A percentile compares a stretch with the other conserved stretches of the same genome.
phyloP scores from a whole-genome alignment of 2,888 invertebrate species.

The Allophyes oxyacanthae region DNA sequence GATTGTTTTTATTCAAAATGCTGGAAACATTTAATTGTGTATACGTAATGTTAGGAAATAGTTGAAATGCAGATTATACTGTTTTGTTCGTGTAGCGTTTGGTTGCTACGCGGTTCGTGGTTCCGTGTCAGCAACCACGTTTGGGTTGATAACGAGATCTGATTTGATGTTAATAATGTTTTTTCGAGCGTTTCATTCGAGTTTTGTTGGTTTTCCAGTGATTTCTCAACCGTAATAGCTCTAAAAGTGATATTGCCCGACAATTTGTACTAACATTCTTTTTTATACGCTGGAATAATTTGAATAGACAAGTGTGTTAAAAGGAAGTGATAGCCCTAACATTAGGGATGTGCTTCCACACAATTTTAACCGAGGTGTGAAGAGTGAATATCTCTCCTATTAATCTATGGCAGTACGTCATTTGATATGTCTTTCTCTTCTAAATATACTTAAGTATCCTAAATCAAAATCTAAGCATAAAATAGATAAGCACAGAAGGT shows the following conservation, averaged over 20 bases:
- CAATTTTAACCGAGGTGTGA: slow-evolving; percentile 6
- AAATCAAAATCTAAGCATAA: too few relatives aligned
- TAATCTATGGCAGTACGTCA: too few relatives aligned
- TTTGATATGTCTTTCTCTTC: too few relatives aligned
- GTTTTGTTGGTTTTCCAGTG: slow-evolving; percentile 58
- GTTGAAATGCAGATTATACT: slow-evolving; percentile 65
- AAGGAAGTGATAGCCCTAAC: slow-evolving; percentile 31
- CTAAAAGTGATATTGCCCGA: slow-evolving; percentile 54
- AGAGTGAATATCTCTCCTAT: background rate
- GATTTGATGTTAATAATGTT: slow-evolving; percentile 59
- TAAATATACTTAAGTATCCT: too few relatives aligned
- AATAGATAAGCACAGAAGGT: too few relatives aligned
- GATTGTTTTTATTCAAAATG: slow-evolving; percentile 84
- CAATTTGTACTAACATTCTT: slow-evolving; percentile 51
- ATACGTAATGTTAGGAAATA: slow-evolving; percentile 71
- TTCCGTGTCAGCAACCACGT: slow-evolving; percentile 60
- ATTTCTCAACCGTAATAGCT: slow-evolving; percentile 54
- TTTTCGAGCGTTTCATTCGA: slow-evolving; percentile 58
- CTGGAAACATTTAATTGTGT: slow-evolving; percentile 85
- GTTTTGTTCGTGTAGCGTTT: slow-evolving; percentile 52
- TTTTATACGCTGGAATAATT: slow-evolving; percentile 40
- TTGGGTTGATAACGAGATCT: slow-evolving; percentile 59
- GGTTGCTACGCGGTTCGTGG: slow-evolving; percentile 60
- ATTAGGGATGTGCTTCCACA: slow-evolving; percentile 15
- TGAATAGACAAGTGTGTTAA: slow-evolving; percentile 32